phyloP scores from a whole-genome alignment of 2,888 invertebrate genomes.

The Hypselothyrea guttata region DNA sequence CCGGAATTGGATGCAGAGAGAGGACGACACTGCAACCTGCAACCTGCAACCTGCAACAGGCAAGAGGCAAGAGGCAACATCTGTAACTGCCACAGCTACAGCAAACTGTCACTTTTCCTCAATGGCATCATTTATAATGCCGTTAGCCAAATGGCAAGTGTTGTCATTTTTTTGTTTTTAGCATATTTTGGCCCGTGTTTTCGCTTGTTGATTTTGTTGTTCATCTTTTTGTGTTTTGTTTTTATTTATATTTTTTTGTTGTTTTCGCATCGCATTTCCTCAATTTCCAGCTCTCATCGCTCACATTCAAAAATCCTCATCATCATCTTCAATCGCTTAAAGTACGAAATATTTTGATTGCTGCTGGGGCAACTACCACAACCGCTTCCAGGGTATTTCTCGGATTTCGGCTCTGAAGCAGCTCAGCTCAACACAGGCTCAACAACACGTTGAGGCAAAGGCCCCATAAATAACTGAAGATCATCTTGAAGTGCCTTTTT shows the following conservation, averaged over 20 bases:
- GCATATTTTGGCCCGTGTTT: constrained; percentile 25
- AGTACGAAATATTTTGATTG: constrained; percentile 32
- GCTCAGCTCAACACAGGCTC: background rate
- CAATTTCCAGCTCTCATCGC: constrained; percentile 67
- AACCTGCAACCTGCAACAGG: constrained; percentile 14
- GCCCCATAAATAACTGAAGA: background rate
- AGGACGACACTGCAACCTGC: constrained; percentile 45
- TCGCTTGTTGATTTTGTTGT: constrained; percentile 45
- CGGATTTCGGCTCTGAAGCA: too few species aligned
- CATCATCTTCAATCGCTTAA: constrained; percentile 42
- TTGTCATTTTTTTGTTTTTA: background rate
- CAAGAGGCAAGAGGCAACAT: constrained; percentile 18
- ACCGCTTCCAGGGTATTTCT: background rate
- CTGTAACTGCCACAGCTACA: constrained; percentile 18
- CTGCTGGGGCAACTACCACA: constrained; percentile 14
- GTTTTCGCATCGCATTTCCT: constrained; percentile 59
- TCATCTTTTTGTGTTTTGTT: constrained; percentile 22
- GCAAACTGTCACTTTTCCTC: constrained; percentile 68
- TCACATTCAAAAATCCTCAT: constrained; percentile 36
- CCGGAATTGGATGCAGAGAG: constrained; percentile 45
- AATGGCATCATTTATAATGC: constrained; percentile 72
- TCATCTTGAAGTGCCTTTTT: background rate
- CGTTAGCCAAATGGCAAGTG: constrained; percentile 67
- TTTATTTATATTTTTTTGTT: constrained; percentile 48
- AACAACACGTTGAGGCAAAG: background rate